A percentile compares a stretch with the other conserved stretches of the same genome.
phyloP scores from a whole-genome alignment of 2,888 invertebrate species.

The Amphipoea lucens region DNA sequence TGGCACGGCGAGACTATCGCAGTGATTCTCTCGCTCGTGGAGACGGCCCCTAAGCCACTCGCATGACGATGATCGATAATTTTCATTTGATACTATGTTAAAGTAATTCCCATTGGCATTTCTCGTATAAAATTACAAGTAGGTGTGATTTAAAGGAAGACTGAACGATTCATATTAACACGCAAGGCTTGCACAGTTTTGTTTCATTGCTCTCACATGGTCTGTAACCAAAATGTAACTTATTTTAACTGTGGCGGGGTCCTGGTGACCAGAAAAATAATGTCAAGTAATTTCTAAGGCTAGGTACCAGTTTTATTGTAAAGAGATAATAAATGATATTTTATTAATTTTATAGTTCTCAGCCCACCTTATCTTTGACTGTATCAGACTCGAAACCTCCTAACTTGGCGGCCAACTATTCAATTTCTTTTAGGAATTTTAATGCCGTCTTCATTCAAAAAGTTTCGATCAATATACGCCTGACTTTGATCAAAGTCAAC shows the following conservation, averaged over 20 bases:
- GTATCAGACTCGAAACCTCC: neutral
- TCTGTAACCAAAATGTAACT: neutral
- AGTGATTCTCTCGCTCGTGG: too few species aligned
- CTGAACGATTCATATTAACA: constrained; percentile 7
- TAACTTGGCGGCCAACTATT: neutral
- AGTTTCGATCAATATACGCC: neutral
- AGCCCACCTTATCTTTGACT: neutral
- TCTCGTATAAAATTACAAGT: constrained; percentile 5
- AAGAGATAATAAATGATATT: neutral
- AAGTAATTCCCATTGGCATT: constrained; percentile 6
- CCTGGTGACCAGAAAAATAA: neutral
- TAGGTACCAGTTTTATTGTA: neutral
- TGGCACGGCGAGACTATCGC: too few species aligned
- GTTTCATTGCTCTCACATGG: neutral
- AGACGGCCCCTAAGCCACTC: neutral
- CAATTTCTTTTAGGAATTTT: neutral
- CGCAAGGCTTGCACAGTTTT: neutral
- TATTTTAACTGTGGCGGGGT: neutral
- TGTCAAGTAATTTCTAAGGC: neutral
- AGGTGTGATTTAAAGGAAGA: neutral
- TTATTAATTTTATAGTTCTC: neutral
- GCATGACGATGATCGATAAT: neutral
- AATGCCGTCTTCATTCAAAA: constrained; percentile 4
- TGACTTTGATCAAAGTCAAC: constrained; percentile 32
- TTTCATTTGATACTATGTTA: neutral